Base-by-base conservation (phyloP, 2,888 invertebrate genomes). In the Charanyca ferruginea region DNA sequence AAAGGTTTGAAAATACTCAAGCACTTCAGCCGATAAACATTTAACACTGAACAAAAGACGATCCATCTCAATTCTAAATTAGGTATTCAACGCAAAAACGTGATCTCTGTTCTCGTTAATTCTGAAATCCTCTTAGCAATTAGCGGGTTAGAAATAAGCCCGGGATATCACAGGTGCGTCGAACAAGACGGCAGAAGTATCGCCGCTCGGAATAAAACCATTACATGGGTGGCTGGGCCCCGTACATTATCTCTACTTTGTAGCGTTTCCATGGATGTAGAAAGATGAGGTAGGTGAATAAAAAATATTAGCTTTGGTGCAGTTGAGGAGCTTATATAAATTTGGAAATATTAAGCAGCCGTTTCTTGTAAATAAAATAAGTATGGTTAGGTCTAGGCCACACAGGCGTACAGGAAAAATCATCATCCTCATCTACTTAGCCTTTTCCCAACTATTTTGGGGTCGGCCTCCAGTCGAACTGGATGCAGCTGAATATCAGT, bases 91-190 rank as follows among this genome's bases (percentile, higher is more conserved):
- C 59, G 47, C 66, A 66, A 77, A 79, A 77, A 61, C 60, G 71
- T 54, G 68, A 79, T 74, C 74, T 74, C 74, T 64, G 61, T 66
- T 70, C 77, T 23, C 72, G 69, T 79, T 77, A 77, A 81, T 80
- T 74, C 79, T 47, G 58, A 68, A 79, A 77, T 79, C 79, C 79
- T 81, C 75, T 80, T 78, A 75, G 78, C 80, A 81, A 78, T 80
- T 79, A 81, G 66, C 81, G 62, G 69, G 68, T 79, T 81, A 54
- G 65, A 66, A 81, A 54, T 77, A 75, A 73, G 76, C 59, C 65
- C 47, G 66, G 77, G 54, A 61, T 69, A 67, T 69, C 67, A 42
- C 73, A 80, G 76, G 78, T 80, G 80, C 66, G 57, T 69, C 51
- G 63, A 78, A 78, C 65, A 75, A 79, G 73, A 75, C 58, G 77